Conservation (phyloP, 1,140 invertebrate species). For the Pseudobourletiella spinata region DNA sequence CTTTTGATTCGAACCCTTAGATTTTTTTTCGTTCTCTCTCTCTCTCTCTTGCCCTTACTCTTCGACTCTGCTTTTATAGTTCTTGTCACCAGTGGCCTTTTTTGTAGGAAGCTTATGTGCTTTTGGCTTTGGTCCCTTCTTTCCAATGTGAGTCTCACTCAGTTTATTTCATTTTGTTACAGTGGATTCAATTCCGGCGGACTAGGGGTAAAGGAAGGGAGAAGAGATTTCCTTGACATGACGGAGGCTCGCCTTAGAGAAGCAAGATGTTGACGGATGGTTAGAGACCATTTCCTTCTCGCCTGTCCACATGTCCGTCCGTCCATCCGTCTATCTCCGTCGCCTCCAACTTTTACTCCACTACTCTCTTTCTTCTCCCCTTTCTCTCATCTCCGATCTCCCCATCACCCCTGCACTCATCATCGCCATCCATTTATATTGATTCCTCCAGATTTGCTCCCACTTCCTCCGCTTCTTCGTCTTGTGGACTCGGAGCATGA, state of each 20-base stretch:
- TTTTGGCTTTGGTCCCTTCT: no score
- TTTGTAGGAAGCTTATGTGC: no score
- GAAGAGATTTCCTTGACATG: neutral
- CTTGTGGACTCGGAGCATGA: no score
- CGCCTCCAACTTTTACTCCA: neutral
- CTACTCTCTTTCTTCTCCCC: neutral
- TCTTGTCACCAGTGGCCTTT: neutral
- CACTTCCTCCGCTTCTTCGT: no score
- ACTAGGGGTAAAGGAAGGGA: neutral
- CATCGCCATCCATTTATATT: neutral
- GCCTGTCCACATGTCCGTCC: conserved; percentile 2
- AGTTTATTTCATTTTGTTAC: conserved; percentile 5
- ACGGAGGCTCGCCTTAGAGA: neutral
- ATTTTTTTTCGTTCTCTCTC: neutral
- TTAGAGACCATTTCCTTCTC: conserved; percentile 1
- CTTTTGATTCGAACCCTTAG: neutral
- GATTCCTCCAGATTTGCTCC: no score
- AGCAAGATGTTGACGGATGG: neutral
- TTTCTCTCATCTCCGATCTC: neutral
- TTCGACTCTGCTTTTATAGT: neutral
- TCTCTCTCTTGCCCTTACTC: neutral
- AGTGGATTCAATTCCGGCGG: neutral
- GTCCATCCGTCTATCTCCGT: neutral
- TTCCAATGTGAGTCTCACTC: no score
- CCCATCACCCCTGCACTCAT: neutral